Evolutionary conservation across 2,888 invertebrate species (phyloP).

Genomic region (Nowickia ferox): DNA sequence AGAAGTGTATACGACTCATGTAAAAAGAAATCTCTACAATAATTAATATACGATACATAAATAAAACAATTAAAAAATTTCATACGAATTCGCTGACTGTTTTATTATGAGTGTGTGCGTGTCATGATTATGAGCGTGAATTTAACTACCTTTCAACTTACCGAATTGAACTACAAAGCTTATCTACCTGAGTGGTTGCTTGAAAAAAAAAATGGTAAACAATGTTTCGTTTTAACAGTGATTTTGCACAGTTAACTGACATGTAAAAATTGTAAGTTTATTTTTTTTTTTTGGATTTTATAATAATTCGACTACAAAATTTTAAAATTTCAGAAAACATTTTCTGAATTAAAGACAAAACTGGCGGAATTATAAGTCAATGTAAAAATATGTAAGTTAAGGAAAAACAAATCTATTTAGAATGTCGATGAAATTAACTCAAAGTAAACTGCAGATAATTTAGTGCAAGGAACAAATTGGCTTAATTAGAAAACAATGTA

Average conservation of each 20-base stretch:
- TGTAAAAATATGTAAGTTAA: too few species aligned
- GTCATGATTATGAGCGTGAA: slow-evolving; percentile 19
- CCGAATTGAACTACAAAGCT: slow-evolving; percentile 22
- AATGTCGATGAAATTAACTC: too few species aligned
- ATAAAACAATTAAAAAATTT: slow-evolving; percentile 37
- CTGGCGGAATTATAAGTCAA: too few species aligned
- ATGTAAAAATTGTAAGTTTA: neutral
- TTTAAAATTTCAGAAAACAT: too few species aligned
- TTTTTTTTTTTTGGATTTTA: neutral
- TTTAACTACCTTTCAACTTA: slow-evolving; percentile 15
- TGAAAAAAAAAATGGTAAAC: neutral
- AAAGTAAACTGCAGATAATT: too few species aligned
- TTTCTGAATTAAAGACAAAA: too few species aligned
- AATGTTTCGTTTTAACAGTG: slow-evolving; percentile 28
- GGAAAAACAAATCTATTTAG: too few species aligned
- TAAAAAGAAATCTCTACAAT: slow-evolving; percentile 35
- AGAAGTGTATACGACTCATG: slow-evolving; percentile 3
- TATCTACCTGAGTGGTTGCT: slow-evolving; percentile 28
- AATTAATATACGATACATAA: slow-evolving; percentile 15
- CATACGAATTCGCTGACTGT: neutral
- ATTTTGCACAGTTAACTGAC: neutral
- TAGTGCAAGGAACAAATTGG: too few species aligned
- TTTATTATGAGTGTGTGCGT: neutral
- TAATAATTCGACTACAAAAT: neutral
- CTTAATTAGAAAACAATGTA: too few species aligned